phyloP scores from a whole-genome alignment of 2,113 vertebrate species.

The Myxocyprinus asiaticus region DNA sequence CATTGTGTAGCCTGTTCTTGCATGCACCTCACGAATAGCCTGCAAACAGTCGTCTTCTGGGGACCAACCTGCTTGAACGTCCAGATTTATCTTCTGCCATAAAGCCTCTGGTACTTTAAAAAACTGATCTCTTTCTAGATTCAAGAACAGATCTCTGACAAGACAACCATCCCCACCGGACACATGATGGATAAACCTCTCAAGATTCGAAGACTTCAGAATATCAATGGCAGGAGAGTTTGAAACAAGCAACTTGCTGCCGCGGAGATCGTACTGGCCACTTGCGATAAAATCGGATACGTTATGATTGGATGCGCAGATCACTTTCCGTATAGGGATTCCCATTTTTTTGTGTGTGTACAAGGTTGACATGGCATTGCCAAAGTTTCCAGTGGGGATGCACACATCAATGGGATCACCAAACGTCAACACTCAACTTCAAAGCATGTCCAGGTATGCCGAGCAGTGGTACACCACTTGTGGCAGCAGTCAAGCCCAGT shows the following conservation, averaged over 20 bases:
- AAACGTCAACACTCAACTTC: conserved; percentile 79
- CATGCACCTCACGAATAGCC: conserved; percentile 80
- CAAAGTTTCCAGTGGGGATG: conserved; percentile 93
- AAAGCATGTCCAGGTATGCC: conserved; percentile 88
- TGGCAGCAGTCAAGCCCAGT: conserved; percentile 91
- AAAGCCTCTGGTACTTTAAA: conserved; percentile 78
- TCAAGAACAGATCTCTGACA: conserved; percentile 77
- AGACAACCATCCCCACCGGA: conserved; percentile 76
- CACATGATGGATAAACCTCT: conserved; percentile 83
- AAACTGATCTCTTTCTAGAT: conserved; percentile 75
- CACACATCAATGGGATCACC: conserved; percentile 87
- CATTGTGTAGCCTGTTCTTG: conserved; percentile 83
- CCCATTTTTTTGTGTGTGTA: conserved; percentile 92
- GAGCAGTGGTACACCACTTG: conserved; percentile 92
- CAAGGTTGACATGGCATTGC: conserved; percentile 86
- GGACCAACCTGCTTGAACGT: conserved; percentile 86
- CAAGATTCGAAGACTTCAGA: conserved; percentile 90
- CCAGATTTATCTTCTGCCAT: conserved; percentile 77
- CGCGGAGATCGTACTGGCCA: conserved; percentile 83
- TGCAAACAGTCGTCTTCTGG: conserved; percentile 85
- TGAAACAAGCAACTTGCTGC: conserved; percentile 75
- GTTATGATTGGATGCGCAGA: conserved; percentile 93
- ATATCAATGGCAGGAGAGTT: conserved; percentile 89
- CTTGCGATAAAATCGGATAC: conserved; percentile 86
- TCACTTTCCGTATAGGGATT: conserved; percentile 86